phyloP scores from a whole-genome alignment of 2,888 invertebrate species.

The Pseudococcus viburni region DNA sequence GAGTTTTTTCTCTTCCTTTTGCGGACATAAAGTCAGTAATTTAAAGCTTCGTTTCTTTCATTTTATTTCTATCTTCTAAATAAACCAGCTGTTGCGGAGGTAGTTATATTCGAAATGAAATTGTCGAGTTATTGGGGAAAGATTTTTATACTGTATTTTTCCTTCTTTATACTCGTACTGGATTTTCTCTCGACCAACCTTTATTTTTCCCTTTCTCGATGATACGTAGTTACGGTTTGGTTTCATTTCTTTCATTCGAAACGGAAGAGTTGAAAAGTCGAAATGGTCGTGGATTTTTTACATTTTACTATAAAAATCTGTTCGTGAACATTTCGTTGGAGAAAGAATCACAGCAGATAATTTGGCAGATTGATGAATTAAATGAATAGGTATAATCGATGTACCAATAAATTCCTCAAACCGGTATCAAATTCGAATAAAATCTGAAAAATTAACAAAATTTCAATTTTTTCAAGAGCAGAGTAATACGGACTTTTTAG shows the following conservation, averaged over 20 bases:
- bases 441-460: too few species aligned
- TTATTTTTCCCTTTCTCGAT: background rate
- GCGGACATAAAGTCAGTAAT: constrained; percentile 27
- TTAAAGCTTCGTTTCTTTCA: background rate
- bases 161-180: background rate
- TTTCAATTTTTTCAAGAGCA: too few species aligned
- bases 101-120: constrained; percentile 24
- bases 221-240: background rate
- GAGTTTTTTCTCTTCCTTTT: background rate
- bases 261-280: background rate
- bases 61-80: constrained; percentile 37
- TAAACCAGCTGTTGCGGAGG: constrained; percentile 43
- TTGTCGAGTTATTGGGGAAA: constrained; percentile 44
- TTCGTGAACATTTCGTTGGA: too few species aligned
- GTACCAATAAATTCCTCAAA: too few species aligned
- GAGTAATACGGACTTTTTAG: too few species aligned
- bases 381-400: too few species aligned
- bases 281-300: background rate
- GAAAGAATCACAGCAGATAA: too few species aligned
- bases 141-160: constrained; percentile 24
- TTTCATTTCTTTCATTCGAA: background rate
- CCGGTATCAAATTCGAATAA: too few species aligned
- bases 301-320: too few species aligned
- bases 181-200: background rate
- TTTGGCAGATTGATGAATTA: too few species aligned